Evolutionary conservation across 1,140 invertebrate species (phyloP).

Genomic region (Wiebesia pumilae): DNA sequence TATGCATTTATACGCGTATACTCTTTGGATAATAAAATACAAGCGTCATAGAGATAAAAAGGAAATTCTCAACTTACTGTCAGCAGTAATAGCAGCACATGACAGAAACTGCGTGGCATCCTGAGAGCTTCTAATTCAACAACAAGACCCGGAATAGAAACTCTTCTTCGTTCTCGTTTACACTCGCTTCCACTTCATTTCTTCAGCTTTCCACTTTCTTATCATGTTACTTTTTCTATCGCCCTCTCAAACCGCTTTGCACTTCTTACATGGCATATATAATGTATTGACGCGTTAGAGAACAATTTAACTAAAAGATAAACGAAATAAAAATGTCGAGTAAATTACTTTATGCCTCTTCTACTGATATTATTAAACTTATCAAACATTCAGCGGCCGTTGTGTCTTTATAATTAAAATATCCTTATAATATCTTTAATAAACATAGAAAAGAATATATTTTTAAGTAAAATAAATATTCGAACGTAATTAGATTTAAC

Average conservation of each 20-base stretch:
- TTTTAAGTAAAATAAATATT: no score
- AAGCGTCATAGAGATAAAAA: background rate
- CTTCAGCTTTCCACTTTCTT: conserved; percentile 45
- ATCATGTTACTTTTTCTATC: conserved; percentile 43
- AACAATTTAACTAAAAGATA: background rate
- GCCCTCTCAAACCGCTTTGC: conserved; percentile 22
- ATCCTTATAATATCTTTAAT: no score
- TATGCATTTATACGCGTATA: background rate
- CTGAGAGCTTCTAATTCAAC: conserved; percentile 30
- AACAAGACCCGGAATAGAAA: conserved; percentile 35
- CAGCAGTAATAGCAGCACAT: conserved; percentile 40
- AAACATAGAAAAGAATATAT: no score
- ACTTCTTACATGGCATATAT: background rate
- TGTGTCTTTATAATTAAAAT: no score
- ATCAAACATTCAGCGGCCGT: no score
- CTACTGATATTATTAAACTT: no score
- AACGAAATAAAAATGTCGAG: background rate
- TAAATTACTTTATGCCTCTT: background rate
- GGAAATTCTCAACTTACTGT: conserved; percentile 42
- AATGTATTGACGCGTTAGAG: background rate
- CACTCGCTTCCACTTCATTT: conserved; percentile 45
- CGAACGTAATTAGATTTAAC: no score
- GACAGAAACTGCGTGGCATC: conserved; percentile 29
- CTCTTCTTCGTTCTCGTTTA: conserved; percentile 29
- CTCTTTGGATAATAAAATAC: background rate